Evolutionary conservation across 1,140 invertebrate species (phyloP).

Genomic region (Drosophila eugracilis): DNA sequence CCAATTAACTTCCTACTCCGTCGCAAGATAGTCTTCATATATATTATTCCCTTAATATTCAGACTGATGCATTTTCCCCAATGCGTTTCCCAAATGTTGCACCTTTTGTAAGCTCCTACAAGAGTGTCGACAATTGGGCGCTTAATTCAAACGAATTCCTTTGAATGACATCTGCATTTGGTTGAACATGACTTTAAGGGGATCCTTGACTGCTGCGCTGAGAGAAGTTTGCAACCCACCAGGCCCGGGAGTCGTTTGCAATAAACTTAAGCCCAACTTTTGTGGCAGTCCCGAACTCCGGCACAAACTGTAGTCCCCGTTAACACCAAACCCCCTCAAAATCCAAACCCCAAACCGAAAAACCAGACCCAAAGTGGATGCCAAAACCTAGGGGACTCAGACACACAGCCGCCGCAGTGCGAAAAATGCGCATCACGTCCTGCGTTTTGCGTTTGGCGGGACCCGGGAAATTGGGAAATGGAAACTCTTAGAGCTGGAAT

Average conservation of each 20-base stretch:
- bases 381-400: slow-evolving; percentile 30
- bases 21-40: too few species aligned
- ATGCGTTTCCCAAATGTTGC: slow-evolving; percentile 28
- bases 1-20: too few species aligned
- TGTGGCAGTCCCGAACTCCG: slow-evolving; percentile 43
- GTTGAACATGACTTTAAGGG: slow-evolving; percentile 50
- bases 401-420: slow-evolving; percentile 54
- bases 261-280: slow-evolving; percentile 75
- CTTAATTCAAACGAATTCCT: slow-evolving; percentile 64
- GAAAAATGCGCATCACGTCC: slow-evolving; percentile 81
- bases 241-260: slow-evolving; percentile 33
- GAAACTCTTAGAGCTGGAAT: slow-evolving; percentile 24
- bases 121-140: slow-evolving; percentile 61
- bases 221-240: slow-evolving; percentile 17
- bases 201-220: slow-evolving; percentile 4
- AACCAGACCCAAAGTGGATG: slow-evolving; percentile 11
- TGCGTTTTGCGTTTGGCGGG: slow-evolving; percentile 70
- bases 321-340: slow-evolving; percentile 20
- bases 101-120: slow-evolving; percentile 28
- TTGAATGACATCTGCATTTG: slow-evolving; percentile 64
- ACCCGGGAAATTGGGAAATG: slow-evolving; percentile 24
- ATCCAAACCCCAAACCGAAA: slow-evolving; percentile 21
- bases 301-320: slow-evolving; percentile 17
- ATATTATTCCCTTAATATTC: too few species aligned
- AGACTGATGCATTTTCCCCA: not conserved